Base-by-base conservation (phyloP, 2,797 vertebrate species). In the Propithecus deckenii region DNA sequence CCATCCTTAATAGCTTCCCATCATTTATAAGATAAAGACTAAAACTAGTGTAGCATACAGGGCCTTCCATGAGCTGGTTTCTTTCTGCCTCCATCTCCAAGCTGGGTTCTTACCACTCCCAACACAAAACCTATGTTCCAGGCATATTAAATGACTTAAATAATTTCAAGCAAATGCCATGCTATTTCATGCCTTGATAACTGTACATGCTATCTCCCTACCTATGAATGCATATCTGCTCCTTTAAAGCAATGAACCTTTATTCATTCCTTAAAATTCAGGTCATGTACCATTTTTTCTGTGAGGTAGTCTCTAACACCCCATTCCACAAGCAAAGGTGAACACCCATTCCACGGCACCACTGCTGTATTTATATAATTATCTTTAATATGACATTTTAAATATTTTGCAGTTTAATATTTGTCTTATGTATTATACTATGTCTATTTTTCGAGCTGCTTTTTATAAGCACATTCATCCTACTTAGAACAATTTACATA, bases 191-290 rank as follows among this genome's bases (percentile, higher is more conserved):
- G 38, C n/a, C 50, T 81, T 80, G 41, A 74, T 81, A 78, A 80
- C 23, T 69, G 7, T 48, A 78, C 5, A 32, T 35, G 46, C 28
- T 78, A 7, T 75, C 38, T 86, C 18, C 84, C 63, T 69, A 50
- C 20, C 22, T 69, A 48, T 55, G 18, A 86, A 91, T 86, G 30
- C 46, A 59, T 13, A 67, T 30, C 23, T 41, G 86, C 71, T 69
- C 61, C 67, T 85, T 85, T 32, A 81, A n/a, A 90, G 48, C 71
- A 80, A 10, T 71, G 20, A 25, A 86, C 11, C 67, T 86, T 48
- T 41, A 50, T 65, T 89, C 50, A 97, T 28, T 92, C 59, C 71
- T 91, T 84, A 85, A 88, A 79, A 89, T 32, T 76, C 35, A 92
- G 41, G 67, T 81, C 28, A 83, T 86, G 35, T 87, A 72, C 14